Evolutionary conservation across 2,888 invertebrate species (phyloP), one percentile per base, ranked within the genome.

Genomic region (Brassicogethes aeneus): DNA sequence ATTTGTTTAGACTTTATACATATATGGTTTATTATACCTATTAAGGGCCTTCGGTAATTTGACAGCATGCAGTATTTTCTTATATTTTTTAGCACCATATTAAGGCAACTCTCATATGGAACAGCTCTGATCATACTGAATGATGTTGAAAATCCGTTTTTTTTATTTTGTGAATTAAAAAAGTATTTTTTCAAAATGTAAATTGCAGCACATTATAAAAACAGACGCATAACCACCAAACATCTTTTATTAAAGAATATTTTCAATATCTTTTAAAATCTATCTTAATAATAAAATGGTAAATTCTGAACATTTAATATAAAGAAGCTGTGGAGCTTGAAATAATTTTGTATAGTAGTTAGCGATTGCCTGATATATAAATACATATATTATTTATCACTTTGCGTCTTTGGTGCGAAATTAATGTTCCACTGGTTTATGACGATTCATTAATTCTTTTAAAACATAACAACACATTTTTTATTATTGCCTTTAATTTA

Each of bases 301-400:
- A 17, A 36, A 44, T 34, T 44, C 36, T 39, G 30, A 48, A 46
- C 41, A 37, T 33, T 47, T 36, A 50, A 48, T 43, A 39, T 42
- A 46, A 53, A 54, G 42, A 54, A 53, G 47, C 52, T 40, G 53
- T 59, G 57, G 50, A 57, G 54, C 52, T 56, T 43, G 37, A 51
- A 57, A 53, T 48, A 42, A 55, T 44, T 46, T 50, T 50, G 45
- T 37, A 35, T 41, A 40, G 40, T 40, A 42, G 41, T 47, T 58
- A 60, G 58, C 59, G 54, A 58, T 59, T 58, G 56, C 58, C 56
- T 51, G 58, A 12, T 32, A 8, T 61, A 58, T 62, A 61, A 61
- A 60, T 61, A 59, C 32, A 50, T 32, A 12, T 32, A 32, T 32
- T 32, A 23, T 54, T 56, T 63, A 64, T 64, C 63, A 64, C 61